Evolutionary conservation across 1,140 invertebrate genomes (phyloP).

Genomic region (Drosophila tsacasi): DNA sequence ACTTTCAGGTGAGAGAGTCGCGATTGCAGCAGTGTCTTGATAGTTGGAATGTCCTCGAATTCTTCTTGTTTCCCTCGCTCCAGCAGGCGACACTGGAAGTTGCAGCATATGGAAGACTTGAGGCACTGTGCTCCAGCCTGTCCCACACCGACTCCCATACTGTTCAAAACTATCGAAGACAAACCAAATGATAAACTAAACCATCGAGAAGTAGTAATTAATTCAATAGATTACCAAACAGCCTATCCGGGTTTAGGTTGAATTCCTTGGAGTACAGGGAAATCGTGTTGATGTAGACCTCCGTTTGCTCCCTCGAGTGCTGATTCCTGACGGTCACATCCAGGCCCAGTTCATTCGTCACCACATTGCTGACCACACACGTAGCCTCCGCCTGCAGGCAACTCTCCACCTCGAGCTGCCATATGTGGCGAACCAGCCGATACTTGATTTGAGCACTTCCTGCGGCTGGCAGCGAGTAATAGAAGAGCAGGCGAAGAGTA

Average conservation of each 20-base stretch:
- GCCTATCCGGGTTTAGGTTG: slow-evolving; percentile 59
- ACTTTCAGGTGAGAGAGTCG: slow-evolving; percentile 65
- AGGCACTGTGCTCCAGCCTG: slow-evolving; percentile 67
- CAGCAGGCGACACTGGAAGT: slow-evolving; percentile 67
- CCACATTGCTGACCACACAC: slow-evolving; percentile 85
- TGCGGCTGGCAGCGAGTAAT: slow-evolving; percentile 88
- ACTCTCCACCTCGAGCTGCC: slow-evolving; percentile 89
- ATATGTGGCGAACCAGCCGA: slow-evolving; percentile 89
- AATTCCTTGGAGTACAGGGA: slow-evolving; percentile 76
- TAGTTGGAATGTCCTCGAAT: slow-evolving; percentile 45
- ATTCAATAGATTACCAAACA: slow-evolving; percentile 60
- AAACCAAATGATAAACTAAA: background rate
- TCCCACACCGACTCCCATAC: slow-evolving; percentile 67
- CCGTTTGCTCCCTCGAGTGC: slow-evolving; percentile 88
- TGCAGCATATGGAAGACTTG: slow-evolving; percentile 66
- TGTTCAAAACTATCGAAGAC: slow-evolving; percentile 67
- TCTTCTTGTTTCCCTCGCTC: slow-evolving; percentile 31
- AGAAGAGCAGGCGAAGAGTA: slow-evolving; percentile 89
- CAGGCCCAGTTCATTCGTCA: slow-evolving; percentile 87
- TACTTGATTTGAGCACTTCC: slow-evolving; percentile 87
- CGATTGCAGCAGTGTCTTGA: slow-evolving; percentile 55
- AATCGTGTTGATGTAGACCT: slow-evolving; percentile 85
- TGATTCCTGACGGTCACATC: slow-evolving; percentile 89
- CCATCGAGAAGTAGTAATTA: too few relatives aligned
- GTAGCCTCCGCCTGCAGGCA: slow-evolving; percentile 88